phyloP scores from a whole-genome alignment of 2,888 invertebrate species.

The Chironomus tentans region DNA sequence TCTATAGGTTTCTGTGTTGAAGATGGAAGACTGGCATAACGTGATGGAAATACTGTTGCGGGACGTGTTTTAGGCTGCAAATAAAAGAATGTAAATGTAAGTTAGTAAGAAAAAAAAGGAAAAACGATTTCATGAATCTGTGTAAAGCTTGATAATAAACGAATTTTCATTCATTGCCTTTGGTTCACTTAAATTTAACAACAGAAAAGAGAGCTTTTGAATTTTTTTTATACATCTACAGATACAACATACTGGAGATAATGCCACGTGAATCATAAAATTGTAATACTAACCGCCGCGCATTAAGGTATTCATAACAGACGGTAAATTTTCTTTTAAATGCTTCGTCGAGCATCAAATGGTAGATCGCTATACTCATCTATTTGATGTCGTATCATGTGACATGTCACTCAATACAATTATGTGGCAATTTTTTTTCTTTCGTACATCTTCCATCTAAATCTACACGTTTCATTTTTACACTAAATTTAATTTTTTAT shows the following conservation, averaged over 20 bases:
- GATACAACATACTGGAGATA: too few relatives aligned
- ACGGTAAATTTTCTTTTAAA: background rate
- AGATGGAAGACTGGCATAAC: slow-evolving; percentile 43
- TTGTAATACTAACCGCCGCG: background rate
- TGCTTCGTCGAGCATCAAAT: background rate
- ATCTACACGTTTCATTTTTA: too few relatives aligned
- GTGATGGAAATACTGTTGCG: slow-evolving; percentile 36
- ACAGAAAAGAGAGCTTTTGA: too few relatives aligned
- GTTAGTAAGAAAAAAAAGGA: background rate
- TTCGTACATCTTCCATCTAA: too few relatives aligned
- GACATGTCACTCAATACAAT: background rate
- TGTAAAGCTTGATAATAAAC: too few relatives aligned
- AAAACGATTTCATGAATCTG: too few relatives aligned
- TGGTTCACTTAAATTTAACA: too few relatives aligned
- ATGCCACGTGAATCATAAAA: background rate
- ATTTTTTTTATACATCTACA: background rate
- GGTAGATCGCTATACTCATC: background rate
- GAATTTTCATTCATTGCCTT: too few relatives aligned
- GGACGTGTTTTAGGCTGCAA: slow-evolving; percentile 40
- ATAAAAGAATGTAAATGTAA: background rate
- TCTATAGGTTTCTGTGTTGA: slow-evolving; percentile 34
- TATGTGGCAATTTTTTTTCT: too few relatives aligned
- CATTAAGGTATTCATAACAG: background rate
- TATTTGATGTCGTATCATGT: background rate
- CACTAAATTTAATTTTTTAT: too few relatives aligned